Base-by-base conservation (phyloP, 1,140 invertebrate species). In the Drosophila nasuta region DNA sequence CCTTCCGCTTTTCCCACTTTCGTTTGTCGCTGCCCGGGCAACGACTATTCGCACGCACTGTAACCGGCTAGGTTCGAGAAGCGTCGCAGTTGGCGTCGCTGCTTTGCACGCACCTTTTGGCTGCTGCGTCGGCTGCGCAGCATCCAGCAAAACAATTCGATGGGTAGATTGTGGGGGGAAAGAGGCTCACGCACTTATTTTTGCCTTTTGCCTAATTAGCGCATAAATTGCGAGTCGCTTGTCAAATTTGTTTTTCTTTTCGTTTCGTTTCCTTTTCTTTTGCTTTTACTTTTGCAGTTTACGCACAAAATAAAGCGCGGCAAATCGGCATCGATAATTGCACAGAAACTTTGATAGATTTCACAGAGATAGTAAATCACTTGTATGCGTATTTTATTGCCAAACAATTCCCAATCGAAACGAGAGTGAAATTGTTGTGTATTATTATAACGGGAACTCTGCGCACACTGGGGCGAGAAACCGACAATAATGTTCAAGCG, bases 21-120 rank as follows among this genome's bases (percentile, higher is more conserved):
- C 17, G 5, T 43, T 8, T 10, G 7, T 8, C 52, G 63, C 45
- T 60, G 57, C 48, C 56, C 57, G 20, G 71, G 66, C 66, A 57
- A 75, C 72, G 51, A 70, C 66, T 69, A 70, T 67, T 75, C 51
- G 10, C 72, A 75, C 72, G 59, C 72, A 70, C 66, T 75, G 54
- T 70, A 56, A 62, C 51, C 71, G 57, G 70, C 64, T 48, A 49
- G 25, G 43, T 25, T 25, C 20, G 20, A 25, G 20, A 15, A 8
- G 60, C 17, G 10, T 25, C 28, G 49, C 35, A 25, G 46, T 28
- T 60, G 15, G 25, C 25, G 51, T 13, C 51, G 51, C 51, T 51
- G 51, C 25, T n/a, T 52, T n/a, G 13, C 28, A 46, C 60, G 35
- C 56, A 65, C 59, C 49, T 56, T 33, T 13, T 20, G 10, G 13